Percentiles rank a stretch among this genome's conserved stretches.
Evolutionary conservation across 2,113 vertebrate genomes (phyloP).

Genomic region (Orycteropus afer): DNA sequence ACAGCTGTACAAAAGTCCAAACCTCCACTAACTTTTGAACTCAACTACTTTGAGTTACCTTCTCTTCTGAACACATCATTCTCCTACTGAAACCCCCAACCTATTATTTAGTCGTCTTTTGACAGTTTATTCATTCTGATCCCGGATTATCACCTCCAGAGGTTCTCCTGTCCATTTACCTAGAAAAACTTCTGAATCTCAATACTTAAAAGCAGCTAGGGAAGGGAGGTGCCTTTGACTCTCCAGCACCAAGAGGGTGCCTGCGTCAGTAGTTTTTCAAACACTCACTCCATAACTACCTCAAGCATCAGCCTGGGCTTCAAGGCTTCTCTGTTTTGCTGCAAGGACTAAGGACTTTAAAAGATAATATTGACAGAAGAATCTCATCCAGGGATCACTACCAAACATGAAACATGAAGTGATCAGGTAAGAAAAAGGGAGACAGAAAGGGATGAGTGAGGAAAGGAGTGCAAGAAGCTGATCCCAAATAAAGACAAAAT

Average conservation of each 20-base stretch:
- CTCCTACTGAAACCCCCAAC: conserved; percentile 16
- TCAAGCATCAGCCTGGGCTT: conserved; percentile 47
- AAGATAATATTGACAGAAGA: conserved; percentile 51
- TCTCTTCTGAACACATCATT: conserved; percentile 55
- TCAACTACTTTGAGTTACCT: conserved; percentile 39
- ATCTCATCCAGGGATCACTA: conserved; percentile 61
- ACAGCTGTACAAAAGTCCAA: conserved; percentile 58
- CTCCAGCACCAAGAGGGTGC: conserved; percentile 76
- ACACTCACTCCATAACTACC: conserved; percentile 61
- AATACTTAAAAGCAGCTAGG: conserved; percentile 60
- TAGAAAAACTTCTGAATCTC: conserved; percentile 53
- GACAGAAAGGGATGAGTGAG: conserved; percentile 55
- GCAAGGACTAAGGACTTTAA: conserved; percentile 63
- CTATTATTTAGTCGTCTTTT: conserved; percentile 48
- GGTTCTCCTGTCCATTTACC: conserved; percentile 50
- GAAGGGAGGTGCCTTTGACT: conserved; percentile 68
- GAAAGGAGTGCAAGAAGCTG: conserved; percentile 70
- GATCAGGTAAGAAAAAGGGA: conserved; percentile 49
- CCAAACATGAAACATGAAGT: conserved; percentile 67
- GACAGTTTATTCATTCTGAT: conserved; percentile 38
- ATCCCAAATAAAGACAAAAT: conserved; percentile 78
- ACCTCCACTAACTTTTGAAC: conserved; percentile 52
- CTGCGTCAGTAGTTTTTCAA: conserved; percentile 77
- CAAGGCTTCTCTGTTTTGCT: conserved; percentile 63
- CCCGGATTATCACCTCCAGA: conserved; percentile 51